Conservation (phyloP, 1,140 invertebrate genomes). For the Drepana arcuata region DNA sequence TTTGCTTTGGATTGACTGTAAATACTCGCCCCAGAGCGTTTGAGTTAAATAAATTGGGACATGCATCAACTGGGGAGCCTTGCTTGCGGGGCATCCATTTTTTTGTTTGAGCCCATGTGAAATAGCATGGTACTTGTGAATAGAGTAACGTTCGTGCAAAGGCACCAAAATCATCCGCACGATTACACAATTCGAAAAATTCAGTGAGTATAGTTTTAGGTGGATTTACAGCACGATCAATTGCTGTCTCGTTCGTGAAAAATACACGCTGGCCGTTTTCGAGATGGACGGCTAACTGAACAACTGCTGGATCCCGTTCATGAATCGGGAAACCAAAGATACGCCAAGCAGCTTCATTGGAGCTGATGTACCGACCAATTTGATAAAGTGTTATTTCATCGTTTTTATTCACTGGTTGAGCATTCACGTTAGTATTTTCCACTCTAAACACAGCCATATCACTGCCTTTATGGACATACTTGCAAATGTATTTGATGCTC, state of each 20-base stretch:
- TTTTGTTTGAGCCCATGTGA: constrained; percentile 21
- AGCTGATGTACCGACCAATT: constrained; percentile 18
- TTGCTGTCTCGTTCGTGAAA: constrained; percentile 20
- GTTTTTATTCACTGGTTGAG: constrained; percentile 8
- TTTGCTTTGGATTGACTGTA: constrained; percentile 19
- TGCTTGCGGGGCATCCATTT: constrained; percentile 21
- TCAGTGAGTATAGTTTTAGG: constrained; percentile 22
- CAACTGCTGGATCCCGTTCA: constrained; percentile 16
- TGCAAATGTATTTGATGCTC: neutral
- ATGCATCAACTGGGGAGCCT: constrained; percentile 15
- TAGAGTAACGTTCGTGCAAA: constrained; percentile 20
- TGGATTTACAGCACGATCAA: constrained; percentile 18
- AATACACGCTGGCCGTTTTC: constrained; percentile 22
- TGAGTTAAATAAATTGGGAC: constrained; percentile 18
- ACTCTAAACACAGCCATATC: constrained; percentile 7
- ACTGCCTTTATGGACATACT: constrained; percentile 6
- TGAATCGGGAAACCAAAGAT: constrained; percentile 16
- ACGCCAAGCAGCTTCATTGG: constrained; percentile 19
- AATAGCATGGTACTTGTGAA: constrained; percentile 21
- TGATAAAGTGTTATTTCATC: constrained; percentile 14
- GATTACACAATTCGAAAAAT: constrained; percentile 21
- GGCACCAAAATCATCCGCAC: constrained; percentile 22
- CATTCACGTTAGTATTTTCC: constrained; percentile 4
- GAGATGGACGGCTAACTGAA: constrained; percentile 16
- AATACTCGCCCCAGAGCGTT: constrained; percentile 11